phyloP scores from a whole-genome alignment of 2,113 vertebrate genomes.

The Antigone vipio region DNA sequence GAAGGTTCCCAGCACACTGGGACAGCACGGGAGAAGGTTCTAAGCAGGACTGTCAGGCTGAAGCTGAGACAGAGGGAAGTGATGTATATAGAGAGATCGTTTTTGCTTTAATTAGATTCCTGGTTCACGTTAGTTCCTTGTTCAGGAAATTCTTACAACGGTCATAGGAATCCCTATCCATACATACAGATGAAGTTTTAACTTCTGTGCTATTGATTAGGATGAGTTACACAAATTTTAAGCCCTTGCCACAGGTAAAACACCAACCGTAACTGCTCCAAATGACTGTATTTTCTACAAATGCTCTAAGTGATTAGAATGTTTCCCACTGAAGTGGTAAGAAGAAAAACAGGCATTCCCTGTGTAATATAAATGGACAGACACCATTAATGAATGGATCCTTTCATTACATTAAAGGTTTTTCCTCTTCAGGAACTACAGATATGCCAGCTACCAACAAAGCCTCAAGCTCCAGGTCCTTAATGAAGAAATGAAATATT shows the following conservation, averaged over 20 bases:
- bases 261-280: neutral
- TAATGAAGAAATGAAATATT: neutral
- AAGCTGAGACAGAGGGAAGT: neutral
- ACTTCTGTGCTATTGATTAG: neutral
- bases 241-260: neutral
- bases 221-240: neutral
- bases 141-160: neutral
- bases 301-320: neutral
- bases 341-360: neutral
- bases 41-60: neutral
- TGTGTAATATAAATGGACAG: neutral
- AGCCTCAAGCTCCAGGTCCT: neutral
- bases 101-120: neutral
- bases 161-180: neutral
- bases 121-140: neutral
- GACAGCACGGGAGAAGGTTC: neutral
- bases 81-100: accelerated
- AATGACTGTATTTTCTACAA: neutral
- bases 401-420: neutral
- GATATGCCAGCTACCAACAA: neutral
- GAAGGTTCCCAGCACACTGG: neutral
- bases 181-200: neutral
- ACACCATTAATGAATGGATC: neutral
- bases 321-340: neutral
- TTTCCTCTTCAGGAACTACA: neutral